Base-by-base conservation (phyloP, 1,140 invertebrate species). In the Proales similis region DNA sequence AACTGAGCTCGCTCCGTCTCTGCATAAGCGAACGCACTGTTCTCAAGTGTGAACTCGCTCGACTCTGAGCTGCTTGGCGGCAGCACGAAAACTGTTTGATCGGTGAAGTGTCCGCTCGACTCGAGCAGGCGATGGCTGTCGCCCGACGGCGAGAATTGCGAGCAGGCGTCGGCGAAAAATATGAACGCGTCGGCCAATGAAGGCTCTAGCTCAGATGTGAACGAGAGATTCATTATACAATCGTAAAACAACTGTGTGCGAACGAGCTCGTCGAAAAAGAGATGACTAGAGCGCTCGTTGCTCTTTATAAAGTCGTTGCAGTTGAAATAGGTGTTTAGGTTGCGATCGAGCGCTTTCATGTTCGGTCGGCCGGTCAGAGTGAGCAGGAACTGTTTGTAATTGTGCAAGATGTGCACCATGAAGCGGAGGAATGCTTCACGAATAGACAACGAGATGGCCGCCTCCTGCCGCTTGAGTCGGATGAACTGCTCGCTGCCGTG, bases 181-280 rank as follows among this genome's bases (percentile, higher is more conserved):
- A 26, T 30, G 20, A 29, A 57, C 2, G 51, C 19, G 7, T 43
- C 20, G 9, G 90, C 88, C 51, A 98, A 78, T 65, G 84, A 84
- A 12, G 82, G 81, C 78, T 97, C 90, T 73, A 90, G 90, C 69
- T 96, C 91, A 11, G 90, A 93, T 0, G 97, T 89, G 78, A 98
- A 97, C 68, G 90, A 95, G 32, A 93, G 81, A 77, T 99, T 94
- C 77, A 98, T 93, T 66, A 99, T 96, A 75, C 98, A 98, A 38
- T 90, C 83, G 63, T 89, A 93, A 74, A 96, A 97, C 86, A 93
- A 92, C 78, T 97, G 93, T 1, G 93, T 96, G 70, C 83, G 85
- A 76, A 90, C 85, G 68, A 95, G 73, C 66, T 90, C 79, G 45
- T 82, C 81, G 74, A 88, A 95, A 78, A 96, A 96, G 74, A 90